These are phyloP conservation scores for Stegodyphus mimosarum DNA, from an alignment of 1,140 invertebrate species.

Conservation along the genomic window DNA sequence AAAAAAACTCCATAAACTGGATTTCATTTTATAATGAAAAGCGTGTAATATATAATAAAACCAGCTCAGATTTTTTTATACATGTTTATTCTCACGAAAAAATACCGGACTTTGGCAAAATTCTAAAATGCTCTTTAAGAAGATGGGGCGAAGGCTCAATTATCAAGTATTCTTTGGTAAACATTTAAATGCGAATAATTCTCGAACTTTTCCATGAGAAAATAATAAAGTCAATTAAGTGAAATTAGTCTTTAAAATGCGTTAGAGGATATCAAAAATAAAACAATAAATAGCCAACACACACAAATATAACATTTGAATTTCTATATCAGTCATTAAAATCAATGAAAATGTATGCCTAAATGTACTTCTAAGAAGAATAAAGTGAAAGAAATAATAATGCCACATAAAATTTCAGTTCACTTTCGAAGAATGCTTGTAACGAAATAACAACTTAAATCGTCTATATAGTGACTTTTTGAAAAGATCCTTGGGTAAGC, in stretches of 20 bases:
- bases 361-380: not conserved
- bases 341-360: not conserved
- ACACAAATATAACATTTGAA: not conserved
- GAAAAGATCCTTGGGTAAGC: not conserved
- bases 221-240: not conserved
- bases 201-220: no score
- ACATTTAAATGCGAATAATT: no score
- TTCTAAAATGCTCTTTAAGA: no score
- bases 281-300: not conserved
- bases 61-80: no score
- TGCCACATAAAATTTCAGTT: not conserved
- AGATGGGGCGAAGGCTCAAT: no score
- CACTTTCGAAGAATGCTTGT: not conserved
- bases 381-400: not conserved
- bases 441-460: not conserved
- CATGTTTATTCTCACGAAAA: no score
- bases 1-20: no score
- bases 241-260: not conserved
- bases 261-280: not conserved
- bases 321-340: not conserved
- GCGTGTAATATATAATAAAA: no score
- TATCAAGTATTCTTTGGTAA: no score
- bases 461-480: no score
- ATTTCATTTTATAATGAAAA: no score
- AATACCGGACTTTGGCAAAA: no score